A percentile compares a stretch with the other conserved stretches of the same genome.
Evolutionary conservation across 1,140 invertebrate species (phyloP).

Genomic region (Drosophila kanapiae): DNA sequence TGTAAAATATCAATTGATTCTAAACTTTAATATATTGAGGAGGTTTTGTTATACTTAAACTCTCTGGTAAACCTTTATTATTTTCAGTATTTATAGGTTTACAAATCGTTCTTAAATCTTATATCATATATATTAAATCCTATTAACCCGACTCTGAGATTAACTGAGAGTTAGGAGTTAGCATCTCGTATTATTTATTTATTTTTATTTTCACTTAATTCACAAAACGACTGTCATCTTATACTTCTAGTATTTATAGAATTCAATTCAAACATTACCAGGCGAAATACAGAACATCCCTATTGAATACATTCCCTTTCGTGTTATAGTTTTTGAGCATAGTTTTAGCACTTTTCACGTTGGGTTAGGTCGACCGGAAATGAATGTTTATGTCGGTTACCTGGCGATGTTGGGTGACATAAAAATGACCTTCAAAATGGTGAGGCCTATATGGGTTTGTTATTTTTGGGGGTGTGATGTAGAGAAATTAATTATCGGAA

Average conservation of each 20-base stretch:
- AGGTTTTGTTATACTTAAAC: neutral
- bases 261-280: too few species aligned
- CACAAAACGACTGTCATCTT: too few species aligned
- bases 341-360: slow-evolving; percentile 38
- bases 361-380: slow-evolving; percentile 67
- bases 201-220: too few species aligned
- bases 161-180: too few species aligned
- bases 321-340: slow-evolving; percentile 27
- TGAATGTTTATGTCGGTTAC: slow-evolving; percentile 37
- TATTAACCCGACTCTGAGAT: neutral
- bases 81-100: neutral
- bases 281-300: neutral
- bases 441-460: neutral
- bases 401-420: slow-evolving; percentile 40
- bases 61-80: too few species aligned
- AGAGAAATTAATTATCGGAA: slow-evolving; percentile 1
- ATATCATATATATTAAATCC: neutral
- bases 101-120: neutral
- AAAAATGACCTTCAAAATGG: slow-evolving; percentile 50
- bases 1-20: too few species aligned
- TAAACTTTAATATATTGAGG: too few species aligned
- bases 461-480: neutral
- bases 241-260: too few species aligned
- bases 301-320: neutral
- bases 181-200: too few species aligned